Evolutionary conservation across 2,888 invertebrate genomes (phyloP), one percentile per base, ranked within the genome.

Genomic region (Nomada fabriciana): DNA sequence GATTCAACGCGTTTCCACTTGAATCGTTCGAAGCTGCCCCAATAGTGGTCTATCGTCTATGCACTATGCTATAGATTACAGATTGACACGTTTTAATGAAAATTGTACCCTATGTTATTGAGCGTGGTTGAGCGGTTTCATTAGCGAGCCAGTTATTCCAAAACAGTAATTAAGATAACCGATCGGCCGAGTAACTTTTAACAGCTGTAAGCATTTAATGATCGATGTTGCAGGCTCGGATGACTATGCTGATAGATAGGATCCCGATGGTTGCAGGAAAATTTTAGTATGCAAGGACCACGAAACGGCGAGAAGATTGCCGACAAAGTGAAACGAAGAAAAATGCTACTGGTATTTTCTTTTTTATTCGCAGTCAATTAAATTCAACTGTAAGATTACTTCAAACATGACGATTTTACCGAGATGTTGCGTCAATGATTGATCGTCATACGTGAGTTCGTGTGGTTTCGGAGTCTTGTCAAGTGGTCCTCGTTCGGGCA

Each of bases 141-240:
- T 70, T 47, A 68, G 25, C 36, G 25, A 18, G 23, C 18, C 15
- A 52, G 43, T 52, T 20, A 57, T 70, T 70, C 42, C 67, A 23
- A 60, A 64, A 59, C 55, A n/a, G 29, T 67, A 75, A 85, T 80
- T 67, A 64, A 75, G 72, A 57, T 80, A 80, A 76, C 75, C 42
- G 76, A 67, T 76, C 59, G 53, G 64, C 64, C 55, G 64, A 55
- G n/a, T 57, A 64, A 65, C 29, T 68, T 61, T 55, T 20, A 78
- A n/a, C 20, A n/a, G 52, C 20, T 52, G 53, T 71, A 47, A 42
- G 42, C 53, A 70, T 68, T 68, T 29, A 67, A 78, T 63, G 80
- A 23, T 55, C 9, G 59, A 69, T 59, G 59, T 18, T 59, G 10
- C 10, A 15, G 11, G 15, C 25, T 18, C 7, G 7, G 13, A 23